Percentiles rank a stretch among this genome's conserved stretches.
Conservation (phyloP, 1,140 invertebrate species). For the Ceratitis capitata region DNA sequence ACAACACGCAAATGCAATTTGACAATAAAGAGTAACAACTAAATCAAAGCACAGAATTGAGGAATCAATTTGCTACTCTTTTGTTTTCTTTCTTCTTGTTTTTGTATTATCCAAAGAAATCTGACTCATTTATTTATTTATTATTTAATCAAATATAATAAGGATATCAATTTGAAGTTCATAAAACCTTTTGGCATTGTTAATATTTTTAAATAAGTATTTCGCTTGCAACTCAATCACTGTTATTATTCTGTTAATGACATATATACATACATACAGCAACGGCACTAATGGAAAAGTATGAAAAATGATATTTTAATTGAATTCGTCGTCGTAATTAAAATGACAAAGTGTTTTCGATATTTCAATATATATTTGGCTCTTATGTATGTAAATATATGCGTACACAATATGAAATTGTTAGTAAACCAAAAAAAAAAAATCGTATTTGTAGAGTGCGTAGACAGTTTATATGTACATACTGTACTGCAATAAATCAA, state of each 20-base stretch:
- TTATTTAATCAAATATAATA: background rate
- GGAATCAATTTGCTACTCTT: background rate
- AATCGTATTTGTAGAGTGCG: background rate
- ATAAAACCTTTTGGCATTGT: background rate
- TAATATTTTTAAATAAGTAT: background rate
- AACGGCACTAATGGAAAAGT: background rate
- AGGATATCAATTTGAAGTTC: background rate
- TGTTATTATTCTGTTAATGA: background rate
- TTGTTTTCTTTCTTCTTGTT: background rate
- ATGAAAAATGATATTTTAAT: constrained; percentile 26
- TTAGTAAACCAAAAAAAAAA: too few relatives aligned
- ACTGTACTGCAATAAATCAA: background rate
- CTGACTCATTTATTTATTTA: background rate
- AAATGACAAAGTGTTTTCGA: background rate
- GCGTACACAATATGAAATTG: too few relatives aligned
- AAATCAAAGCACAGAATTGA: background rate
- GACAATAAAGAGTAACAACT: constrained; percentile 7
- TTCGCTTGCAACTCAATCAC: background rate
- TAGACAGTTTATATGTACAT: background rate
- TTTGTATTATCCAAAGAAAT: background rate
- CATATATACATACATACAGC: background rate
- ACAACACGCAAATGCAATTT: constrained; percentile 22
- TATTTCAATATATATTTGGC: background rate
- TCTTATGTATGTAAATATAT: background rate
- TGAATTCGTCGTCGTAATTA: background rate